A percentile compares a stretch with the other conserved stretches of the same genome.
Conservation (phyloP, 2,888 invertebrate species). For the Emmelina monodactyla region DNA sequence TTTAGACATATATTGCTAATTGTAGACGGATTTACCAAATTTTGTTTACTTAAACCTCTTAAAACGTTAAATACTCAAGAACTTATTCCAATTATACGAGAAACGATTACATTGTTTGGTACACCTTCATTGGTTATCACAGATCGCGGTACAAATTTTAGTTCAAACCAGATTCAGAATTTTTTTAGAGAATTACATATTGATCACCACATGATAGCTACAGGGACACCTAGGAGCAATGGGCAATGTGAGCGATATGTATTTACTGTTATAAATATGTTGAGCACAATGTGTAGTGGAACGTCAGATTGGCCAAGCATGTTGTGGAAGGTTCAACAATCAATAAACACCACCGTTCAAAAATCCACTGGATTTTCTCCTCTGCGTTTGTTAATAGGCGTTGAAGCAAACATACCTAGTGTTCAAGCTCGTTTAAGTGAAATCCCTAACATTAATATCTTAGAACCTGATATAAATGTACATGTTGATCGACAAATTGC, state of each 20-base stretch:
- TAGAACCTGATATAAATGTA: neutral
- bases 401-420: constrained; percentile 6
- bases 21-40: constrained; percentile 23
- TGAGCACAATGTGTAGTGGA: constrained; percentile 10
- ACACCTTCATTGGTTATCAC: constrained; percentile 13
- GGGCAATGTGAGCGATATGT: constrained; percentile 14
- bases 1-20: constrained; percentile 19
- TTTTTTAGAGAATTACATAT: constrained; percentile 12
- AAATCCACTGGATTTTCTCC: constrained; percentile 11
- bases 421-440: constrained; percentile 7
- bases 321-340: constrained; percentile 13
- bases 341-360: constrained; percentile 11
- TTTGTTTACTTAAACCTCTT: constrained; percentile 18
- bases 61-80: constrained; percentile 17
- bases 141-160: constrained; percentile 16
- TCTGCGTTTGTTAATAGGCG: constrained; percentile 8
- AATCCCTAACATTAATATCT: neutral
- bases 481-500: neutral
- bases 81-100: constrained; percentile 14
- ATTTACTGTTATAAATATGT: constrained; percentile 12
- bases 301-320: constrained; percentile 15
- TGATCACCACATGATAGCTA: constrained; percentile 14
- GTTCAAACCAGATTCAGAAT: constrained; percentile 1
- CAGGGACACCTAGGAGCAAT: constrained; percentile 11
- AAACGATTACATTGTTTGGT: constrained; percentile 16